phyloP scores from a whole-genome alignment of 2,888 invertebrate genomes.

The Ennomos fuscantarius region DNA sequence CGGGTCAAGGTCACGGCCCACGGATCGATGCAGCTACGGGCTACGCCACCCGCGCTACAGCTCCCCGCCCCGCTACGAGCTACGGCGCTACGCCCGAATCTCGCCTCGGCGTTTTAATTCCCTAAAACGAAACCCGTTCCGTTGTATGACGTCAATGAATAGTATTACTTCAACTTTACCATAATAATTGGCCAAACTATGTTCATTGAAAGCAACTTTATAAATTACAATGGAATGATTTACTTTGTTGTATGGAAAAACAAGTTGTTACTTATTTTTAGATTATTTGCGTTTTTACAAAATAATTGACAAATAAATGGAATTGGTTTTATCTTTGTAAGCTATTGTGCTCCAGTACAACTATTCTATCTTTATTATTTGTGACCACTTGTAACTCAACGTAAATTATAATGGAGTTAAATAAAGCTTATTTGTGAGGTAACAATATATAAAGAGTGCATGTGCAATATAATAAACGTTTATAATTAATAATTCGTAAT shows the following conservation, averaged over 20 bases:
- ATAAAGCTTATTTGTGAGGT: too few species aligned
- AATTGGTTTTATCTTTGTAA: conserved; percentile 27
- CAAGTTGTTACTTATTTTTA: too few species aligned
- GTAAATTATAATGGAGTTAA: neutral
- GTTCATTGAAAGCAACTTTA: conserved; percentile 19
- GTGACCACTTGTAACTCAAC: conserved; percentile 19
- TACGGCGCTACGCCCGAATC: conserved; percentile 49
- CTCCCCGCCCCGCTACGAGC: conserved; percentile 43
- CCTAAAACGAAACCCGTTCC: conserved; percentile 33
- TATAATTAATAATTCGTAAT: too few species aligned
- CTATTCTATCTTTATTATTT: conserved; percentile 33
- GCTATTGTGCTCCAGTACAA: conserved; percentile 34
- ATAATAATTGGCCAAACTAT: neutral
- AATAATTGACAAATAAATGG: conserved; percentile 17
- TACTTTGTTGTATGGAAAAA: too few species aligned
- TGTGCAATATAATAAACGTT: too few species aligned
- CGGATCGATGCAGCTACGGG: conserved; percentile 87
- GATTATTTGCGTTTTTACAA: conserved; percentile 4
- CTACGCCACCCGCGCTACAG: conserved; percentile 45
- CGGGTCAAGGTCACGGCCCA: conserved; percentile 88
- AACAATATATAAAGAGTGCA: too few species aligned
- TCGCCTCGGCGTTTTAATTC: conserved; percentile 50
- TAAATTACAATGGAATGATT: neutral
- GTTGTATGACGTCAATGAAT: conserved; percentile 32
- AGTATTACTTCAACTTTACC: conserved; percentile 2